These are phyloP conservation scores for Anser cygnoides DNA, from an alignment of 2,113 vertebrate species.

Conservation along the genomic window DNA sequence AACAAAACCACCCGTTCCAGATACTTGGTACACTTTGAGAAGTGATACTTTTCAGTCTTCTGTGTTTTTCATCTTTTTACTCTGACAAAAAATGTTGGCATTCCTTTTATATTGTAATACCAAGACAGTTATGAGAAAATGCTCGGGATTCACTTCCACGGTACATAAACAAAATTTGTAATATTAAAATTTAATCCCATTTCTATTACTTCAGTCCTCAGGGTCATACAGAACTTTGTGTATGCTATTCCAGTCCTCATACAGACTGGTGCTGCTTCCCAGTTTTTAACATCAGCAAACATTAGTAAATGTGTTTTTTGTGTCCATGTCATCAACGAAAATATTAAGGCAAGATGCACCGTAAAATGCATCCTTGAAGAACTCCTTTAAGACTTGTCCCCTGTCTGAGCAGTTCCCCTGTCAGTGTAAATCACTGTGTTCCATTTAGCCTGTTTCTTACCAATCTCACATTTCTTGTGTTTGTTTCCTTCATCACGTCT, in stretches of 20 bases:
- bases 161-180: background rate
- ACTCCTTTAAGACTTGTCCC: background rate
- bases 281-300: background rate
- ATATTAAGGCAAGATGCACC: background rate
- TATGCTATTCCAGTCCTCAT: background rate
- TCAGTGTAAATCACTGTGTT: background rate
- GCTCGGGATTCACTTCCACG: background rate
- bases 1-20: background rate
- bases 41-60: background rate
- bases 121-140: background rate
- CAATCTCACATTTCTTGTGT: background rate
- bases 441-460: background rate
- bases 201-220: background rate
- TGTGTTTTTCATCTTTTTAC: background rate
- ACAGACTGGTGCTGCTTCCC: background rate
- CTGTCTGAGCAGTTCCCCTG: background rate
- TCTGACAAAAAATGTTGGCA: background rate
- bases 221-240: background rate
- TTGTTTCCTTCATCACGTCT: background rate
- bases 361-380: background rate
- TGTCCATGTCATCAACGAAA: background rate
- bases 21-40: background rate
- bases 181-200: background rate
- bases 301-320: background rate
- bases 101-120: background rate